Conservation (phyloP, 2,113 vertebrate species). For the Zosterops pallidus region DNA sequence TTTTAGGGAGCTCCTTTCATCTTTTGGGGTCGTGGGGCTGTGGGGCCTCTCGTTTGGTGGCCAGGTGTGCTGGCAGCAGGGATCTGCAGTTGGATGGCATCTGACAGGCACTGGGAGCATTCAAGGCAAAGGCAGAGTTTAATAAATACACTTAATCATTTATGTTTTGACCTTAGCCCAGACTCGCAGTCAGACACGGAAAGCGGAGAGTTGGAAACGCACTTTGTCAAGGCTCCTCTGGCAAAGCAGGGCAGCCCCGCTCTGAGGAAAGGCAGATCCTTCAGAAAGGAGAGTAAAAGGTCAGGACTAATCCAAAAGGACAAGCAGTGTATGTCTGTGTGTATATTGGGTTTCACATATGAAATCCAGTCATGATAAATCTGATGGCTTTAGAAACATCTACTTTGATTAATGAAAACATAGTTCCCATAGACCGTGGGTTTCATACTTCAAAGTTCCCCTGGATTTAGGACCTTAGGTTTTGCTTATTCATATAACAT, state of each 20-base stretch:
- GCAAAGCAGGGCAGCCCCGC: constrained; percentile 37
- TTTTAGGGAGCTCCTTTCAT: background rate
- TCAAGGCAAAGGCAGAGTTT: constrained; percentile 35
- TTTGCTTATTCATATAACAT: constrained; percentile 59
- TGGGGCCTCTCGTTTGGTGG: background rate
- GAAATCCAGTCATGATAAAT: constrained; percentile 76
- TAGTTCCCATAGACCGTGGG: constrained; percentile 58
- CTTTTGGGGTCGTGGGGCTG: background rate
- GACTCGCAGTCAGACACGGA: constrained; percentile 11
- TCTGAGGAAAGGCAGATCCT: constrained; percentile 68
- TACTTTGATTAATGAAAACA: constrained; percentile 79
- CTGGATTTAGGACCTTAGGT: constrained; percentile 55
- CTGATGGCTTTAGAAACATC: constrained; percentile 75
- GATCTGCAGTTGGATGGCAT: background rate
- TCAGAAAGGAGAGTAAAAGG: constrained; percentile 64
- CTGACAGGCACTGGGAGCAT: background rate
- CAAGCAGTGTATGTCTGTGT: constrained; percentile 67
- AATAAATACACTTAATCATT: constrained; percentile 56
- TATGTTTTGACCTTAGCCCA: constrained; percentile 52
- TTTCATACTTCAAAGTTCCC: constrained; percentile 74
- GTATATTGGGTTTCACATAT: constrained; percentile 74
- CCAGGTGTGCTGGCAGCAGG: background rate
- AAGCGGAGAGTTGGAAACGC: background rate
- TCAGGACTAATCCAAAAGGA: constrained; percentile 73
- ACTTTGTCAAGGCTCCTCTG: constrained; percentile 47